Evolutionary conservation across 2,888 invertebrate genomes (phyloP).

Genomic region (Drosophila phalerata): DNA sequence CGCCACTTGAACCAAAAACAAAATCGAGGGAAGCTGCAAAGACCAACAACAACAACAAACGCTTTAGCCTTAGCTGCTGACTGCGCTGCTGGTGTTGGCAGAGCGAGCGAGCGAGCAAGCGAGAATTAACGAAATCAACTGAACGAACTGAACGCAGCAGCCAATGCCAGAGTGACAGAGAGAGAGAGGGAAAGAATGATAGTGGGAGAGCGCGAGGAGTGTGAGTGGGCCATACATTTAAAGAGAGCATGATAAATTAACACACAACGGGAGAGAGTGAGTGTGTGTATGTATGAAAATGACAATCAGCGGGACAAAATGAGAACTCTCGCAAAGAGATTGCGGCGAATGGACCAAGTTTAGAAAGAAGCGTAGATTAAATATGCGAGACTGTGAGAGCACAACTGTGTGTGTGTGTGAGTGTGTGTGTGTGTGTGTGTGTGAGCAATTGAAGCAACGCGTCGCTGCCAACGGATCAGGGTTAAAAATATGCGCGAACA

Average conservation of each 20-base stretch:
- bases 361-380: constrained; percentile 70
- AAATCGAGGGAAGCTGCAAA: constrained; percentile 76
- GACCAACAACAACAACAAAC: constrained; percentile 50
- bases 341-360: constrained; percentile 75
- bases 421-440: constrained; percentile 9
- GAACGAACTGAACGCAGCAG: constrained; percentile 38
- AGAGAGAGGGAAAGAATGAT: constrained; percentile 6
- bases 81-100: constrained; percentile 38
- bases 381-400: constrained; percentile 23
- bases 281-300: constrained; percentile 57
- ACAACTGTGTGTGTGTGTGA: constrained; percentile 3
- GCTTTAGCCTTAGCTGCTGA: constrained; percentile 59
- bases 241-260: constrained; percentile 58
- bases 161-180: background rate
- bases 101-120: constrained; percentile 23
- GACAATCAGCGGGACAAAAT: constrained; percentile 68
- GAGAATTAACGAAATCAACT: constrained; percentile 18
- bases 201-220: constrained; percentile 8
- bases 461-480: constrained; percentile 62
- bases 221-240: constrained; percentile 16
- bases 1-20: constrained; percentile 77
- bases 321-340: constrained; percentile 49
- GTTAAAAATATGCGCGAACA: constrained; percentile 73
- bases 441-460: constrained; percentile 55
- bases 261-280: constrained; percentile 22